phyloP scores from a whole-genome alignment of 2,797 vertebrate genomes.

The Poeciliopsis gracilis region DNA sequence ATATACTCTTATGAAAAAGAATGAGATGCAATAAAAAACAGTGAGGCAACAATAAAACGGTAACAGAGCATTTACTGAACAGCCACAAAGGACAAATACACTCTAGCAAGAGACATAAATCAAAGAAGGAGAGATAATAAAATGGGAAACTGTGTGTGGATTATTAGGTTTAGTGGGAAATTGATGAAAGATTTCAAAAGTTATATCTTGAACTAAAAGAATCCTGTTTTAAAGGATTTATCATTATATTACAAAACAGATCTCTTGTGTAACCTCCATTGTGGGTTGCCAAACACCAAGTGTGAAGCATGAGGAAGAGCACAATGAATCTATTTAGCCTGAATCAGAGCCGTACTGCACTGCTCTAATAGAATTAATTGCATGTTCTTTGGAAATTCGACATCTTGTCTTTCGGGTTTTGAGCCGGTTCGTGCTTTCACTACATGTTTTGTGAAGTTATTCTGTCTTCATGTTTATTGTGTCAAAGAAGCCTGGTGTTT shows the following conservation, averaged over 20 bases:
- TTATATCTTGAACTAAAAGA: background rate
- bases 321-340: constrained; percentile 13
- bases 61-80: background rate
- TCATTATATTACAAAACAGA: background rate
- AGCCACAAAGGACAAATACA: background rate
- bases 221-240: background rate
- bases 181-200: background rate
- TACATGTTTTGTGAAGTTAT: background rate
- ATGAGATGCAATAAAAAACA: constrained; percentile 10
- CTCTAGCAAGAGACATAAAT: background rate
- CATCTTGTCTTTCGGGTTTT: background rate
- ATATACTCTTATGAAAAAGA: constrained; percentile 2
- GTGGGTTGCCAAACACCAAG: constrained; percentile 6
- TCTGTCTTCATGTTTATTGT: background rate
- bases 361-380: background rate
- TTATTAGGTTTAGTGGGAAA: background rate
- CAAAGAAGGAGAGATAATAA: background rate
- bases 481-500: background rate
- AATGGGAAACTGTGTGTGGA: background rate
- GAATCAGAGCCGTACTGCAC: background rate
- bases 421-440: background rate
- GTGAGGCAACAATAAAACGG: background rate
- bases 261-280: background rate
- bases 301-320: constrained; percentile 6
- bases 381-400: background rate